Conservation (phyloP, 2,113 vertebrate species). For the Brachionichthys hirsutus region DNA sequence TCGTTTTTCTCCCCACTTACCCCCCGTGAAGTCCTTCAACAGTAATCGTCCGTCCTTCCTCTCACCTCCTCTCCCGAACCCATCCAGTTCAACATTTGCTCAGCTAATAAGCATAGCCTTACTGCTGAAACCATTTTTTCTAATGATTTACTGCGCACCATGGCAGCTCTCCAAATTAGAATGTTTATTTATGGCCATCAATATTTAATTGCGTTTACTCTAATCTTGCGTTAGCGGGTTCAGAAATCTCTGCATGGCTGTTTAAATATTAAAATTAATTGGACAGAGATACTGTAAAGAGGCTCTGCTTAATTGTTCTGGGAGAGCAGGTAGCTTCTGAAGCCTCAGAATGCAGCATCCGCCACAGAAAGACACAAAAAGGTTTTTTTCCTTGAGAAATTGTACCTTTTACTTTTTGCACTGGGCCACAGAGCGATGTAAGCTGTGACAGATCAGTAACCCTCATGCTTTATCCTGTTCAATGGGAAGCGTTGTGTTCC, state of each 20-base stretch:
- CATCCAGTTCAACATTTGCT: conserved; percentile 56
- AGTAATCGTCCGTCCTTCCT: conserved; percentile 48
- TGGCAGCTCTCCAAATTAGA: conserved; percentile 67
- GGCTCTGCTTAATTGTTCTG: conserved; percentile 71
- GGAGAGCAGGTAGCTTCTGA: conserved; percentile 63
- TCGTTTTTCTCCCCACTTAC: conserved; percentile 9
- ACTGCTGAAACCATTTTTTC: conserved; percentile 42
- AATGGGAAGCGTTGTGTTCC: not conserved
- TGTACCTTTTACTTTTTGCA: too few species aligned
- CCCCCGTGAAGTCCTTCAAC: conserved; percentile 2
- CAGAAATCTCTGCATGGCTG: conserved; percentile 73
- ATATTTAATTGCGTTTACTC: conserved; percentile 81
- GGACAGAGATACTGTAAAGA: conserved; percentile 76
- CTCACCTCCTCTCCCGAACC: conserved; percentile 43
- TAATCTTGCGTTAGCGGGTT: conserved; percentile 74
- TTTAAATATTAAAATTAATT: conserved; percentile 83
- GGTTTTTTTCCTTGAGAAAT: conserved; percentile 16
- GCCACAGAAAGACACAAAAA: conserved; percentile 13
- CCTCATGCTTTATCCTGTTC: too few species aligned
- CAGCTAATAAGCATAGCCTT: conserved; percentile 59
- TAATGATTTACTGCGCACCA: conserved; percentile 50
- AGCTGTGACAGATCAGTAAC: too few species aligned
- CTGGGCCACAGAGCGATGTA: too few species aligned
- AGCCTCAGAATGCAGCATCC: conserved; percentile 21
- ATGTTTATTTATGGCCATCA: conserved; percentile 81